Percentiles rank a stretch among this genome's conserved stretches.
Evolutionary conservation across 2,113 vertebrate genomes (phyloP).

Genomic region (Xiphorhynchus elegans): DNA sequence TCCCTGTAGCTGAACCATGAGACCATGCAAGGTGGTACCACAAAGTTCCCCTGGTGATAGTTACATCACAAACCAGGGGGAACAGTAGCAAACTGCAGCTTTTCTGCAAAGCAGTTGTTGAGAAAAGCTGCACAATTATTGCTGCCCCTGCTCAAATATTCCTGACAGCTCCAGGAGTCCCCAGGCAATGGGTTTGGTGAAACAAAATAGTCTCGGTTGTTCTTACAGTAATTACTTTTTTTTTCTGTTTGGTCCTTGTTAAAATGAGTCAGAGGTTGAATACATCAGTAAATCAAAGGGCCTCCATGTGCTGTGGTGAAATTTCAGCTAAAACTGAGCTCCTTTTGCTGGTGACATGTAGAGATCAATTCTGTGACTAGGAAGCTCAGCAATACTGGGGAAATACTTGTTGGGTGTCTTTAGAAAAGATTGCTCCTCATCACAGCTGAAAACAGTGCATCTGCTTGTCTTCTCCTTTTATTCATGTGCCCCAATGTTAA

Average conservation of each 20-base stretch:
- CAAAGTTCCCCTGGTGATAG: neutral
- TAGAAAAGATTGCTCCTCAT: neutral
- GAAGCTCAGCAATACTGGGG: neutral
- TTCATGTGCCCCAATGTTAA: neutral
- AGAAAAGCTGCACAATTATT: neutral
- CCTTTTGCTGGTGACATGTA: neutral
- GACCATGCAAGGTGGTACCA: accelerated
- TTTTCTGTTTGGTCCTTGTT: neutral
- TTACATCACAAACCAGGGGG: neutral
- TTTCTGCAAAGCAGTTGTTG: neutral
- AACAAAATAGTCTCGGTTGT: neutral
- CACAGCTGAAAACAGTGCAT: neutral
- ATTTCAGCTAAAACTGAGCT: neutral
- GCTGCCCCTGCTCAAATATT: neutral
- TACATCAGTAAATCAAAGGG: neutral
- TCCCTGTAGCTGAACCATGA: neutral
- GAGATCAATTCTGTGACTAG: neutral
- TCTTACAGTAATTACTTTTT: neutral
- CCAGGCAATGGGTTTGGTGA: neutral
- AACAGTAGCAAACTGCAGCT: neutral
- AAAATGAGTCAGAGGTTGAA: neutral
- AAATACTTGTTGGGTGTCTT: neutral
- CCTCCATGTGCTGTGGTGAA: accelerated
- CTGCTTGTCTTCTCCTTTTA: accelerated
- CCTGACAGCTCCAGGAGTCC: neutral